These are phyloP conservation scores for Tetranychus cinnabarinus DNA, from an alignment of 1,140 invertebrate genomes.

Conservation along the genomic window DNA sequence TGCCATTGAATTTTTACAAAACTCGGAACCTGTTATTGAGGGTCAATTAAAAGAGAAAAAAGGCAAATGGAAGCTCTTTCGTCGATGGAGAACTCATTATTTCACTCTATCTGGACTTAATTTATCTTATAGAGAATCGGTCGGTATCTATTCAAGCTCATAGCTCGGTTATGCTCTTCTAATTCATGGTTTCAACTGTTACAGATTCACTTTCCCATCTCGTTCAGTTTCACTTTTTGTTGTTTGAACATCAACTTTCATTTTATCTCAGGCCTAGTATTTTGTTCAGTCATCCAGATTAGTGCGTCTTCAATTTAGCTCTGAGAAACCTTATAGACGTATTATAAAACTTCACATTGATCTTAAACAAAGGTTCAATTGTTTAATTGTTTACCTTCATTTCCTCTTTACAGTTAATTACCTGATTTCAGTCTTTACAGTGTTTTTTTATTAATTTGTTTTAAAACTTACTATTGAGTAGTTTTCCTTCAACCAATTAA, in stretches of 20 bases:
- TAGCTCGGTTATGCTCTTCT: no score
- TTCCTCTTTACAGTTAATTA: no score
- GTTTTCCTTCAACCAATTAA: no score
- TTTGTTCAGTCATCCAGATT: not conserved
- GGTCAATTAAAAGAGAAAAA: conserved; percentile 86
- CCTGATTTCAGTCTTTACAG: no score
- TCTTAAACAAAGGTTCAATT: not conserved
- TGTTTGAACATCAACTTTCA: no score
- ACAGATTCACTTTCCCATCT: not conserved
- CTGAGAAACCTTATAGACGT: no score
- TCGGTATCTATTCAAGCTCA: conserved; percentile 22
- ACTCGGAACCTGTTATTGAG: conserved; percentile 23
- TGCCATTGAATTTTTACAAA: conserved; percentile 49
- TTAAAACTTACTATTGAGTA: no score
- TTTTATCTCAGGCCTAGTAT: no score
- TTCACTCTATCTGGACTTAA: conserved; percentile 76
- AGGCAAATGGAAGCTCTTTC: conserved; percentile 67
- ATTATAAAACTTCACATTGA: not conserved
- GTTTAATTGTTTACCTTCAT: no score
- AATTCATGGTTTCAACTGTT: no score
- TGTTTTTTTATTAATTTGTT: no score
- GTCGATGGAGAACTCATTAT: conserved; percentile 70
- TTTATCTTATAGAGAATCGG: conserved; percentile 59
- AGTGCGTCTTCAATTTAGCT: no score
- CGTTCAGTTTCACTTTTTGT: not conserved